Percentiles rank a stretch among this genome's conserved stretches.
Evolutionary conservation across 2,888 invertebrate species (phyloP).

Genomic region (Polyploca ridens): DNA sequence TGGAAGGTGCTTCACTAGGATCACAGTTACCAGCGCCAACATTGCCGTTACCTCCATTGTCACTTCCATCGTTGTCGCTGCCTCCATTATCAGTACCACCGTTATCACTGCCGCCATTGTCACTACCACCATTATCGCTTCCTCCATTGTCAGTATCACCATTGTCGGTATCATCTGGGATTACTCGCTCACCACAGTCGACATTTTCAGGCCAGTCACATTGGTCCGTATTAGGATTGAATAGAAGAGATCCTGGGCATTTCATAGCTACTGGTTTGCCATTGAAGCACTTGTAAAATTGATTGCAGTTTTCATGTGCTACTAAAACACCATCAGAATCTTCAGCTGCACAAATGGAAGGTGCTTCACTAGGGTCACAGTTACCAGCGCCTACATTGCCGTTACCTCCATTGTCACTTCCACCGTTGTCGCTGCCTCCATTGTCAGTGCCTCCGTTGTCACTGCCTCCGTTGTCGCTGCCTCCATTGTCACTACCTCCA

Average conservation of each 20-base stretch:
- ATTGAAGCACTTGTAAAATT: conserved; percentile 45
- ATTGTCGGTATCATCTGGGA: conserved; percentile 23
- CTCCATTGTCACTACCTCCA: conserved; percentile 15
- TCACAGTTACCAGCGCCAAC: conserved; percentile 22
- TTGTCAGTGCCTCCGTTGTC: conserved; percentile 20
- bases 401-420: background rate
- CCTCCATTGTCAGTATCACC: conserved; percentile 12
- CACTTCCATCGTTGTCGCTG: conserved; percentile 14
- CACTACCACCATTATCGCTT: conserved; percentile 12
- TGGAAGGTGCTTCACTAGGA: conserved; percentile 41
- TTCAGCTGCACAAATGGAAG: conserved; percentile 38
- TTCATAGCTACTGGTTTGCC: conserved; percentile 31
- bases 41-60: conserved; percentile 13
- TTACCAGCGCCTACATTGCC: conserved; percentile 15
- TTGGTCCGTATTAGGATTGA: conserved; percentile 32
- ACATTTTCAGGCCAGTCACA: conserved; percentile 50
- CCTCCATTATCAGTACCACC: conserved; percentile 17
- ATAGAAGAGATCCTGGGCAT: conserved; percentile 33
- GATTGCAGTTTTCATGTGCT: conserved; percentile 52
- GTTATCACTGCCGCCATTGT: conserved; percentile 28
- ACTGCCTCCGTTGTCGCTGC: conserved; percentile 15
- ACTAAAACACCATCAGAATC: conserved; percentile 43
- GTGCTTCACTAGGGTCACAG: conserved; percentile 35
- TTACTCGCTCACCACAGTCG: conserved; percentile 39
- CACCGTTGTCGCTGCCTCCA: conserved; percentile 9